Conservation (phyloP, 2,888 invertebrate genomes). For the Protonemura montana region DNA sequence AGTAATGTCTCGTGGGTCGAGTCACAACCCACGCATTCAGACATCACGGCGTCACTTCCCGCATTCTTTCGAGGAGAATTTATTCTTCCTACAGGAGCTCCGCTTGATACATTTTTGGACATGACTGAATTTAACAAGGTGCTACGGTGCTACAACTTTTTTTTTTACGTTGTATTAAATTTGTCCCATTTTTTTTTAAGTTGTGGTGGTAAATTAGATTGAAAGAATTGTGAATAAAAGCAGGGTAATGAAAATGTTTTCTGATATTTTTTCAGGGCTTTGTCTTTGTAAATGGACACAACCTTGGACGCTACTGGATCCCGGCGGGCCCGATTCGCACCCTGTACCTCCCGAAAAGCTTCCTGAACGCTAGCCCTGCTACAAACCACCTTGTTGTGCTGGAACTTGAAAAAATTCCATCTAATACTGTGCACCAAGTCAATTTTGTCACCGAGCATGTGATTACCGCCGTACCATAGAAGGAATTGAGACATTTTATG, state of each 20-base stretch:
- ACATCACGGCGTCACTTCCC: background rate
- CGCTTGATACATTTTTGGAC: constrained; percentile 53
- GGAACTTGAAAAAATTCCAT: constrained; percentile 48
- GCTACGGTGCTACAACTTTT: too few relatives aligned
- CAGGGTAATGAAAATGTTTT: too few relatives aligned
- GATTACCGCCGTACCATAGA: background rate
- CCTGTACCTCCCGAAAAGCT: constrained; percentile 53
- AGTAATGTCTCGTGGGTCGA: constrained; percentile 44
- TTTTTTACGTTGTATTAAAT: too few relatives aligned
- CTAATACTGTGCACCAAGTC: background rate
- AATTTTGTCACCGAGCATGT: constrained; percentile 15
- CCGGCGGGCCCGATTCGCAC: constrained; percentile 53
- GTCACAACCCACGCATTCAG: constrained; percentile 32
- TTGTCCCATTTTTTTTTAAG: too few relatives aligned
- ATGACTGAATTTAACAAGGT: constrained; percentile 55
- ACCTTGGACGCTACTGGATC: constrained; percentile 55
- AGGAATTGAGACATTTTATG: background rate
- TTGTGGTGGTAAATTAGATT: too few relatives aligned
- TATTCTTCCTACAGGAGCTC: constrained; percentile 38
- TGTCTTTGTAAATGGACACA: constrained; percentile 53
- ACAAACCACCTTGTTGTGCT: constrained; percentile 52
- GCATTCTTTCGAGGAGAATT: constrained; percentile 45
- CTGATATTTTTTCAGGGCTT: constrained; percentile 54
- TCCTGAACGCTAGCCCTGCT: constrained; percentile 50
- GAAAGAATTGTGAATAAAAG: too few relatives aligned